Evolutionary conservation across 2,888 invertebrate genomes (phyloP).

Genomic region (Carterocephalus palaemon): DNA sequence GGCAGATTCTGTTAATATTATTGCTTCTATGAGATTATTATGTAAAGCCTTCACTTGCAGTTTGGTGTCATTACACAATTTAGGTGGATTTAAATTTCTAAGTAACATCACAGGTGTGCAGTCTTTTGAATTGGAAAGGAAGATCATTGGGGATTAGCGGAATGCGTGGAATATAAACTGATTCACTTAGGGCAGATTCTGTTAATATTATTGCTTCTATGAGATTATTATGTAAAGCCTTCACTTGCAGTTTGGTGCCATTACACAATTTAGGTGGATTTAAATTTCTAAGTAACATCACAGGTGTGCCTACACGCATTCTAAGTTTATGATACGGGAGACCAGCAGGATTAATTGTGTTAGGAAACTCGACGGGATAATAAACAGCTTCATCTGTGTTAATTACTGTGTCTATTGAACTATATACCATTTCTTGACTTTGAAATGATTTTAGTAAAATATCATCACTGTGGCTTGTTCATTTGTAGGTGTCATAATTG

Average conservation of each 20-base stretch:
- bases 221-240: constrained; percentile 33
- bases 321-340: constrained; percentile 32
- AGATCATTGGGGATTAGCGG: constrained; percentile 33
- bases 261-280: constrained; percentile 27
- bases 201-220: constrained; percentile 35
- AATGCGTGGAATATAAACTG: constrained; percentile 33
- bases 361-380: constrained; percentile 37
- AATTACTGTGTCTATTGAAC: too few relatives aligned
- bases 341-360: constrained; percentile 34
- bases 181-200: constrained; percentile 31
- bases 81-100: constrained; percentile 27
- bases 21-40: constrained; percentile 35
- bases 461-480: too few relatives aligned
- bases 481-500: too few relatives aligned
- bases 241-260: constrained; percentile 28
- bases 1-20: constrained; percentile 32
- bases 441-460: too few relatives aligned
- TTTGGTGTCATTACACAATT: constrained; percentile 27
- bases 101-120: constrained; percentile 15
- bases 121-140: constrained; percentile 33
- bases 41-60: constrained; percentile 31
- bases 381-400: constrained; percentile 35
- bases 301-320: constrained; percentile 25
- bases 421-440: too few relatives aligned
- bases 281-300: constrained; percentile 24